A percentile compares a stretch with the other conserved stretches of the same genome.
phyloP scores from a whole-genome alignment of 2,888 invertebrate genomes.

The Drosophila paranaensis region DNA sequence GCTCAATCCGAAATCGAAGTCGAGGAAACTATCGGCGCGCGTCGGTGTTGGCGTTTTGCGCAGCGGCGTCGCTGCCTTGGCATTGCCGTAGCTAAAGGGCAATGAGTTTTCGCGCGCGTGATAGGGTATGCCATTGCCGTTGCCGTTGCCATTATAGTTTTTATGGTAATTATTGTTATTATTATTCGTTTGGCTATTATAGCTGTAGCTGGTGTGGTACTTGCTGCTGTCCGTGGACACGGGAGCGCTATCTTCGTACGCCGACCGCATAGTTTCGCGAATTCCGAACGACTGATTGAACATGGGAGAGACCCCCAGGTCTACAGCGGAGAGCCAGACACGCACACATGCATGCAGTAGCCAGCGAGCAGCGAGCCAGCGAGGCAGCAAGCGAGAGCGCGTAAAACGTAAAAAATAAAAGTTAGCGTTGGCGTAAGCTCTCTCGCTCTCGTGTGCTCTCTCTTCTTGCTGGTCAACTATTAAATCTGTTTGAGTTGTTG shows the following conservation, averaged over 20 bases:
- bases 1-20: constrained; percentile 62
- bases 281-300: constrained; percentile 84
- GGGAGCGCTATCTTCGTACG: constrained; percentile 80
- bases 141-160: constrained; percentile 55
- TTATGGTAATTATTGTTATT: constrained; percentile 66
- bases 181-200: constrained; percentile 60
- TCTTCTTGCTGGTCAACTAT: constrained; percentile 53
- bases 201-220: constrained; percentile 59
- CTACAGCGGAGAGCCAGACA: constrained; percentile 34
- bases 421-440: constrained; percentile 73
- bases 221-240: constrained; percentile 62
- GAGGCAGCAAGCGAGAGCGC: not conserved
- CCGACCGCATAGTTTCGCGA: constrained; percentile 85
- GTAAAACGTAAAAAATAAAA: constrained; percentile 50
- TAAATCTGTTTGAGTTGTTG: constrained; percentile 52
- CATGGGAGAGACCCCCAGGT: constrained; percentile 44
- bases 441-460: constrained; percentile 19
- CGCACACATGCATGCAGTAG: constrained; percentile 23
- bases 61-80: constrained; percentile 79
- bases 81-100: constrained; percentile 94
- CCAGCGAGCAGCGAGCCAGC: constrained; percentile 17
- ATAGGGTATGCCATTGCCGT: constrained; percentile 89
- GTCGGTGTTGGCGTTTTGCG: constrained; percentile 75
- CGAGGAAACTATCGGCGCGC: constrained; percentile 74
- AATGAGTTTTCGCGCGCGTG: constrained; percentile 95